These are phyloP conservation scores for Perca schrenkii DNA, from an alignment of 2,113 vertebrate species.

Conservation along the genomic window DNA sequence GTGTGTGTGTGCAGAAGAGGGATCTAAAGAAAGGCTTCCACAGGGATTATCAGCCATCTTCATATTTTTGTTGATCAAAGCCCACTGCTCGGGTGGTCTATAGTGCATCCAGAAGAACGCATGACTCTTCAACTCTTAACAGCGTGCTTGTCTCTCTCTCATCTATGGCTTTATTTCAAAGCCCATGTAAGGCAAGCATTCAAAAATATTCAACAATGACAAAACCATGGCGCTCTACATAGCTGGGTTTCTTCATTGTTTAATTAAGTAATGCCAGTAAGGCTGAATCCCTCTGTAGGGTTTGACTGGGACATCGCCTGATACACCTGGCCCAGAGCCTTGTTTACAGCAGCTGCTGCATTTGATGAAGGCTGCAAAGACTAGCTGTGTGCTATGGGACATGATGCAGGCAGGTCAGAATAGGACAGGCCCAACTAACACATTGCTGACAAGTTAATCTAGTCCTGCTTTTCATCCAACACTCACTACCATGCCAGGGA, in stretches of 20 bases:
- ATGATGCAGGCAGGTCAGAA: constrained; percentile 33
- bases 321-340: constrained; percentile 59
- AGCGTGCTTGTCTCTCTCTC: constrained; percentile 2
- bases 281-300: constrained; percentile 13
- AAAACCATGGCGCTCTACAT: constrained; percentile 15
- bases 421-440: constrained; percentile 8
- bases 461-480: constrained; percentile 41
- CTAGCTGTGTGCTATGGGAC: constrained; percentile 10
- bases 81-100: constrained; percentile 41
- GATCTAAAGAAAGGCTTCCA: background rate
- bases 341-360: constrained; percentile 63
- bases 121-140: constrained; percentile 14
- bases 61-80: constrained; percentile 32
- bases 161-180: constrained; percentile 25
- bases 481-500: constrained; percentile 9
- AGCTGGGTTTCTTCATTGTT: constrained; percentile 40
- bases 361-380: constrained; percentile 29
- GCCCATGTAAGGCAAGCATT: constrained; percentile 28
- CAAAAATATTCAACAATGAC: constrained; percentile 18
- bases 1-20: background rate
- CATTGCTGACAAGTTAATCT: constrained; percentile 44
- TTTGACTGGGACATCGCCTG: constrained; percentile 37
- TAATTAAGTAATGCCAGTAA: constrained; percentile 48
- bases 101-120: background rate
- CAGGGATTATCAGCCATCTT: constrained; percentile 26